A percentile compares a stretch with the other conserved stretches of the same genome.
These are phyloP conservation scores for Ylistrum balloti DNA, from an alignment of 1,140 invertebrate species.

Conservation along the genomic window DNA sequence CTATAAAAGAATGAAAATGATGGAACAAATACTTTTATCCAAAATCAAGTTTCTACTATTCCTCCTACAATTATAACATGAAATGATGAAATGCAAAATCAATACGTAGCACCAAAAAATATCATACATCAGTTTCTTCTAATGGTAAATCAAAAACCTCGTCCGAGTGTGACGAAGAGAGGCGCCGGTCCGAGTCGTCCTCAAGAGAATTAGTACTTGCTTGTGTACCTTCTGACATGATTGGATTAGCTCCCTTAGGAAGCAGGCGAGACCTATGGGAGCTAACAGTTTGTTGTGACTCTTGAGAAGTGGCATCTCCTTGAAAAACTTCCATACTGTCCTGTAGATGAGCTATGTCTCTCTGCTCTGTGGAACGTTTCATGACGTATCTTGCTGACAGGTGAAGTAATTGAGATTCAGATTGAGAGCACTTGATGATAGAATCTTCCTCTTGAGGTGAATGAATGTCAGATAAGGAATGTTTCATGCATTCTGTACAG, in stretches of 20 bases:
- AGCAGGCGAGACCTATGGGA: constrained; percentile 28
- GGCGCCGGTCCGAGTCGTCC: constrained; percentile 56
- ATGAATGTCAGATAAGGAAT: constrained; percentile 40
- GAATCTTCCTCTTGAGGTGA: not conserved
- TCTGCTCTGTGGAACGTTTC: constrained; percentile 69
- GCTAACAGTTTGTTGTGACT: constrained; percentile 45
- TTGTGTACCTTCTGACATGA: constrained; percentile 1
- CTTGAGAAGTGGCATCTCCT: constrained; percentile 45
- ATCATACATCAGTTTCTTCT: constrained; percentile 65
- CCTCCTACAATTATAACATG: not conserved
- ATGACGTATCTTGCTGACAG: constrained; percentile 62
- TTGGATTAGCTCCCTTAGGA: constrained; percentile 34
- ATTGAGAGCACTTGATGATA: constrained; percentile 59
- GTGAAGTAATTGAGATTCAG: constrained; percentile 65
- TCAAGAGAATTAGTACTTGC: constrained; percentile 50
- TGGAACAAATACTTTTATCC: not conserved
- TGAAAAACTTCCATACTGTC: constrained; percentile 68
- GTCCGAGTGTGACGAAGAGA: constrained; percentile 64
- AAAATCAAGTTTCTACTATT: not conserved
- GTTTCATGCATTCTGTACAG: not conserved
- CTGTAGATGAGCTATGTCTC: constrained; percentile 68
- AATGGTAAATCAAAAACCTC: constrained; percentile 64
- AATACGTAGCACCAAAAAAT: not conserved
- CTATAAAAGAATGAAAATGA: not conserved
- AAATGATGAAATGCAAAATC: constrained; percentile 21